phyloP scores from a whole-genome alignment of 2,113 vertebrate genomes.

The Triplophysa rosa region DNA sequence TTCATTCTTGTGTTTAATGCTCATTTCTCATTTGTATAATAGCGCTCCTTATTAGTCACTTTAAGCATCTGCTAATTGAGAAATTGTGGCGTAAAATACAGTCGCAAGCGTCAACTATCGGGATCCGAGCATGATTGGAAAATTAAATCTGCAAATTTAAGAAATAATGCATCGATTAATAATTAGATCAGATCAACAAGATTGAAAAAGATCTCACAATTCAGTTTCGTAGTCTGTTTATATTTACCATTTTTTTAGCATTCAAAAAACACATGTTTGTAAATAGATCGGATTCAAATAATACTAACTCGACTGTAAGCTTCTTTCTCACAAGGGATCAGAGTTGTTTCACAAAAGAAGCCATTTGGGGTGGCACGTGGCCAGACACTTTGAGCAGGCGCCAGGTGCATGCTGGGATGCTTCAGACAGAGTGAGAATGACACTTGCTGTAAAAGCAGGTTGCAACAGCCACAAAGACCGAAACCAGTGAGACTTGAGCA shows the following conservation, averaged over 20 bases:
- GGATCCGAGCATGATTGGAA: no score
- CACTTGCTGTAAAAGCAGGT: conserved; percentile 37
- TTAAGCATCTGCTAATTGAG: background rate
- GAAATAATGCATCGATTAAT: no score
- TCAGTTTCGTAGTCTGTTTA: no score
- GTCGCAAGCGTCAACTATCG: no score
- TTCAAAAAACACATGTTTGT: no score
- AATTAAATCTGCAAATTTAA: no score
- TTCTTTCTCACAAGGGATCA: conserved; percentile 25
- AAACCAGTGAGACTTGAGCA: background rate
- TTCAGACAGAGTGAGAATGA: conserved; percentile 34
- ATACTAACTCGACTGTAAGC: background rate
- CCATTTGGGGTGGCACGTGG: conserved; percentile 46
- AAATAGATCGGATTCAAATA: background rate
- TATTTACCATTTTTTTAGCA: no score
- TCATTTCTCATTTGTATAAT: no score
- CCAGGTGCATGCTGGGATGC: conserved; percentile 44
- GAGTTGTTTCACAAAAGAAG: conserved; percentile 32
- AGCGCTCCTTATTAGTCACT: no score
- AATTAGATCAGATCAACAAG: no score
- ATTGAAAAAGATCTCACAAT: no score
- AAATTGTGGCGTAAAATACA: background rate
- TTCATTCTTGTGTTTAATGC: no score
- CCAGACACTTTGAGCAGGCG: conserved; percentile 48
- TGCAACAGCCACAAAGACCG: background rate